Evolutionary conservation across 2,113 vertebrate species (phyloP), one percentile per base, ranked within the genome.

Genomic region (Ameiurus melas): DNA sequence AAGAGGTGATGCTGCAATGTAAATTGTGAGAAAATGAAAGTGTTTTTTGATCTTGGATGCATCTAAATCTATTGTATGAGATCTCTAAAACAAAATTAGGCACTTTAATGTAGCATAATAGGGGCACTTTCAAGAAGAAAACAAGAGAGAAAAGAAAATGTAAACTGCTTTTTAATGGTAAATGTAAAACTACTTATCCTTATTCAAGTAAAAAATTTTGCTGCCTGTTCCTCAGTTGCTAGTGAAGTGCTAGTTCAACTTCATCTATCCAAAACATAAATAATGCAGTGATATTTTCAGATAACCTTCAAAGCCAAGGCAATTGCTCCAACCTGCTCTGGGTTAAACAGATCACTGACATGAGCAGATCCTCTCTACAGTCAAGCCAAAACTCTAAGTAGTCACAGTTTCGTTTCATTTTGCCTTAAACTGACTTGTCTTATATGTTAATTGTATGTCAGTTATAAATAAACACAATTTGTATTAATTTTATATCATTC

Each of bases 351-450:
- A 43, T 85, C 47, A 39, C 55, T 79, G 47, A 66, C 47, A 55
- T 5, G 70, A 55, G 81, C 27, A 20, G n/a, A 84, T 25, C 47
- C 39, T 82, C 77, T 87, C 53, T 58, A 60, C 47, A 86, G 89
- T 55, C 81, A 13, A 77, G 71, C 81, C 57, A 78, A 60, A 78
- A 75, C 36, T 43, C 19, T 36, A 22, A 12, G 36, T 75, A 1
- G 36, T 55, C 19, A 81, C 55, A 58, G n/a, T 58, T 36, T 81
- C 30, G 13, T 10, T 43, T 62, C 2, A 62, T 83, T 83, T 80
- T 58, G 30, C 10, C 2, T 55, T 43, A 68, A 85, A 62, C 2
- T 62, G 8, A 51, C 7, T 62, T 60, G 5, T 77, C 55, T 85
- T 58, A 20, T 51, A 36, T 33, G 25, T 80, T 47, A 57, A 80